A percentile compares a stretch with the other conserved stretches of the same genome.
These are phyloP conservation scores for Scomberomorus guttatus DNA, from an alignment of 2,797 vertebrate species.

Conservation along the genomic window DNA sequence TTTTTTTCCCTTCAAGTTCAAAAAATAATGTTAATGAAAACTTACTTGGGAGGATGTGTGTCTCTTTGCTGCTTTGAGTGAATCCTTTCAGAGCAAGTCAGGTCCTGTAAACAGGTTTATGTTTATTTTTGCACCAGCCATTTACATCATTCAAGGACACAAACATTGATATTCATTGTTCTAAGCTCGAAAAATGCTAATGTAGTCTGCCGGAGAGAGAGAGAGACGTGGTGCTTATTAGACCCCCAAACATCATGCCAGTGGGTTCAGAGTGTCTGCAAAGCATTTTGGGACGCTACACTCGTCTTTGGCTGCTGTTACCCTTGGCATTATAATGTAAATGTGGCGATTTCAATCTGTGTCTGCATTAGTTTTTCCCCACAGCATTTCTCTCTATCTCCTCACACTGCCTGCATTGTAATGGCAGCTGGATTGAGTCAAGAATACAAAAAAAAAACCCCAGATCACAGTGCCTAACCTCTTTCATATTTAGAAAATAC, in stretches of 20 bases:
- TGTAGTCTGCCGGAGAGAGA: neutral
- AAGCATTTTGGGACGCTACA: slow-evolving; percentile 9
- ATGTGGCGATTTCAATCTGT: slow-evolving; percentile 20
- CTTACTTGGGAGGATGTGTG: neutral
- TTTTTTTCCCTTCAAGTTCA: too few relatives aligned
- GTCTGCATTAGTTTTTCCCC: neutral
- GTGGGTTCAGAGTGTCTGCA: neutral
- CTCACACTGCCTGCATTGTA: slow-evolving; percentile 13
- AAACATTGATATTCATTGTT: neutral
- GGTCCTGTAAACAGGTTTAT: slow-evolving; percentile 6
- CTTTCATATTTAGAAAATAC: neutral
- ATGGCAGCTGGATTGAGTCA: slow-evolving; percentile 5
- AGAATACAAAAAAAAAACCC: slow-evolving; percentile 17
- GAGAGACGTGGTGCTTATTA: neutral
- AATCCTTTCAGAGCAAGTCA: neutral
- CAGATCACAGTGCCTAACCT: neutral
- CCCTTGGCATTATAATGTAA: slow-evolving; percentile 4
- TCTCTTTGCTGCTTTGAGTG: neutral
- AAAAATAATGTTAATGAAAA: too few relatives aligned
- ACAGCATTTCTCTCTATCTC: neutral
- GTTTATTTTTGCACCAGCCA: slow-evolving; percentile 8
- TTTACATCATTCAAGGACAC: slow-evolving; percentile 28
- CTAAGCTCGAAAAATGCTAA: slow-evolving; percentile 17
- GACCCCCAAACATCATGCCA: neutral
- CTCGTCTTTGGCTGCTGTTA: slow-evolving; percentile 7